A percentile compares a stretch with the other conserved stretches of the same genome.
These are phyloP conservation scores for Thalassaphorura encarpata DNA, from an alignment of 1,140 invertebrate species.

Conservation along the genomic window DNA sequence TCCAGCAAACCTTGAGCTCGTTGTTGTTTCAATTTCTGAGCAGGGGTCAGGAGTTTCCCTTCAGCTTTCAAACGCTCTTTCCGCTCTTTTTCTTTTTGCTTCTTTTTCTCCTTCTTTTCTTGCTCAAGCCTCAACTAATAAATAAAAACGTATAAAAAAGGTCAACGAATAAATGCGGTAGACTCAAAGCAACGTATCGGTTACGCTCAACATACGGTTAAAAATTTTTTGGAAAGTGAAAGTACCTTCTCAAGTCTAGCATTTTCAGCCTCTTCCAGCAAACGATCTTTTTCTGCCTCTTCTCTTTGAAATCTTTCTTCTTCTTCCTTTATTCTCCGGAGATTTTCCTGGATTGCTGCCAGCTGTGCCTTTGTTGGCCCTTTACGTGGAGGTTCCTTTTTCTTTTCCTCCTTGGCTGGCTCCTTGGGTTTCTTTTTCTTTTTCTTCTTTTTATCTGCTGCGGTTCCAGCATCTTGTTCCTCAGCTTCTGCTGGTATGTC, in stretches of 20 bases:
- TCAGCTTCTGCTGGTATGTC: conserved; percentile 48
- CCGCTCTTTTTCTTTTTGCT: conserved; percentile 88
- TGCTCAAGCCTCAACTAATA: conserved; percentile 62
- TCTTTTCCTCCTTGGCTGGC: conserved; percentile 46
- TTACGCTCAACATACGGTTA: conserved; percentile 47
- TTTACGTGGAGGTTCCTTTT: conserved; percentile 41
- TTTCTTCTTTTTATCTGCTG: conserved; percentile 43
- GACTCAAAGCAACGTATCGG: too few relatives aligned
- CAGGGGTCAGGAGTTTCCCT: conserved; percentile 83
- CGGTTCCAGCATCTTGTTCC: conserved; percentile 26
- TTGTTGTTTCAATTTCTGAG: conserved; percentile 81
- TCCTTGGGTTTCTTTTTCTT: conserved; percentile 48
- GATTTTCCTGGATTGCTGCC: conserved; percentile 77
- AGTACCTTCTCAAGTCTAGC: conserved; percentile 54
- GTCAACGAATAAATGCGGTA: too few relatives aligned
- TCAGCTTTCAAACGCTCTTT: conserved; percentile 87
- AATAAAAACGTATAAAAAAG: conserved; percentile 20
- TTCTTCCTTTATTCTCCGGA: conserved; percentile 79
- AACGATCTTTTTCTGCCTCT: conserved; percentile 66
- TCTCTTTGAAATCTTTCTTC: conserved; percentile 66
- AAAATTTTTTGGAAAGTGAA: conserved; percentile 21
- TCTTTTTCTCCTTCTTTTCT: conserved; percentile 80
- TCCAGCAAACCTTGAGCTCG: conserved; percentile 79
- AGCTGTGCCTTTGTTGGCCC: conserved; percentile 66
- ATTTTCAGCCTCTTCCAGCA: conserved; percentile 62